These are phyloP conservation scores for Leptinotarsa lineolata DNA, from an alignment of 1,140 invertebrate genomes.

Conservation along the genomic window DNA sequence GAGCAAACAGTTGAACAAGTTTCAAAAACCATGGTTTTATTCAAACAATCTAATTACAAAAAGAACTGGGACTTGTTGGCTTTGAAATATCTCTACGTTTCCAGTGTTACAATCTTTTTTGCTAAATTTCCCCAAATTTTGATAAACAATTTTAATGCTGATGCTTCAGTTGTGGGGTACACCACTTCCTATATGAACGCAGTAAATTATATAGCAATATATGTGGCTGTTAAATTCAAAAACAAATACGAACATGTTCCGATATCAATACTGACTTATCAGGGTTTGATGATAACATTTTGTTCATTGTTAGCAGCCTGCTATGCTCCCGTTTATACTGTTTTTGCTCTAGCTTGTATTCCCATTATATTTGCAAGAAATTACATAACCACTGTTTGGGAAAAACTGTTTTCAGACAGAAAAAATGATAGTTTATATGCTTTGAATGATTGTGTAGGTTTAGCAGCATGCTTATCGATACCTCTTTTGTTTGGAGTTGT, in stretches of 20 bases:
- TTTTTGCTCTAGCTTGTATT: constrained; percentile 25
- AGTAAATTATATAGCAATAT: constrained; percentile 24
- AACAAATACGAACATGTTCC: constrained; percentile 12
- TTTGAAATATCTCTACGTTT: constrained; percentile 29
- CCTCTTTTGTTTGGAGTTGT: constrained; percentile 32
- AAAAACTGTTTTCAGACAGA: constrained; percentile 29
- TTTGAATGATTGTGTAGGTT: constrained; percentile 23
- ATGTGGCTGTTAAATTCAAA: constrained; percentile 13
- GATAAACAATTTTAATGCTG: constrained; percentile 29
- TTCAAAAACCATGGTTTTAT: constrained; percentile 7
- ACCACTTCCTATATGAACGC: constrained; percentile 33
- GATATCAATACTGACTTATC: constrained; percentile 18
- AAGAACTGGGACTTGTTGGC: constrained; percentile 37
- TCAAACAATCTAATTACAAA: constrained; percentile 22
- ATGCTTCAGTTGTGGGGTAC: constrained; percentile 27
- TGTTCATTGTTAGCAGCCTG: constrained; percentile 28
- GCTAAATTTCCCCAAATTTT: constrained; percentile 35
- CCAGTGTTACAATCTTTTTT: constrained; percentile 33
- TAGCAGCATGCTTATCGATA: constrained; percentile 27
- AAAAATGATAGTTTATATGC: constrained; percentile 25
- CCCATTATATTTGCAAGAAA: constrained; percentile 28
- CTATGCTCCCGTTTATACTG: constrained; percentile 31
- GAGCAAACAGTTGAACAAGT: constrained; percentile 24
- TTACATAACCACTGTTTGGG: constrained; percentile 27
- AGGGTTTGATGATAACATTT: constrained; percentile 16